Evolutionary conservation across 2,797 vertebrate genomes (phyloP).

Genomic region (Tamandua tetradactyla): DNA sequence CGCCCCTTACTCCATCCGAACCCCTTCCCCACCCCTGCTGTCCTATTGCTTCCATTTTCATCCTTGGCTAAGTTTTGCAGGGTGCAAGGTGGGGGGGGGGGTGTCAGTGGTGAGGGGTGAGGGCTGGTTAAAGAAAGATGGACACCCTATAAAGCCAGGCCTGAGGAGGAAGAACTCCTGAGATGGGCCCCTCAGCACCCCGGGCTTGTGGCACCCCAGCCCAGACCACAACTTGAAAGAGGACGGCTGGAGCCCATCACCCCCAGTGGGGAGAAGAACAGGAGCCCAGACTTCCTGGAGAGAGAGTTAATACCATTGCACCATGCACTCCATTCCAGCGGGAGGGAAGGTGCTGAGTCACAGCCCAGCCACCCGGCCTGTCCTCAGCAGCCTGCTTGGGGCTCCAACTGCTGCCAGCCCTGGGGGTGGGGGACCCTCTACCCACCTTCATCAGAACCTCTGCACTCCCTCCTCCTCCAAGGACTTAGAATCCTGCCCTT

Average conservation of each 20-base stretch:
- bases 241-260: background rate
- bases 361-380: background rate
- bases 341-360: conserved; percentile 53
- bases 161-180: background rate
- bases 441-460: background rate
- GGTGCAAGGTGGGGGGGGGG: too few relatives aligned
- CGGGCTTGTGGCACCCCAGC: too few relatives aligned
- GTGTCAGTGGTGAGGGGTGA: too few relatives aligned
- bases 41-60: background rate
- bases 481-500: background rate
- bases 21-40: too few relatives aligned
- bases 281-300: background rate
- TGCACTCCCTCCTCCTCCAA: background rate
- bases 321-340: too few relatives aligned
- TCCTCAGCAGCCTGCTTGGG: background rate
- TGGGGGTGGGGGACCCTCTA: background rate
- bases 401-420: background rate
- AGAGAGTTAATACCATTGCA: conserved; percentile 29
- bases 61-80: background rate
- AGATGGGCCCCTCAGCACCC: too few relatives aligned
- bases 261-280: background rate
- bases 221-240: background rate
- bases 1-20: background rate
- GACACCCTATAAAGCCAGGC: background rate
- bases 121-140: background rate